Evolutionary conservation across 2,113 vertebrate species (phyloP), one percentile per base, ranked within the genome.

Genomic region (Chloropsis cyanopogon): DNA sequence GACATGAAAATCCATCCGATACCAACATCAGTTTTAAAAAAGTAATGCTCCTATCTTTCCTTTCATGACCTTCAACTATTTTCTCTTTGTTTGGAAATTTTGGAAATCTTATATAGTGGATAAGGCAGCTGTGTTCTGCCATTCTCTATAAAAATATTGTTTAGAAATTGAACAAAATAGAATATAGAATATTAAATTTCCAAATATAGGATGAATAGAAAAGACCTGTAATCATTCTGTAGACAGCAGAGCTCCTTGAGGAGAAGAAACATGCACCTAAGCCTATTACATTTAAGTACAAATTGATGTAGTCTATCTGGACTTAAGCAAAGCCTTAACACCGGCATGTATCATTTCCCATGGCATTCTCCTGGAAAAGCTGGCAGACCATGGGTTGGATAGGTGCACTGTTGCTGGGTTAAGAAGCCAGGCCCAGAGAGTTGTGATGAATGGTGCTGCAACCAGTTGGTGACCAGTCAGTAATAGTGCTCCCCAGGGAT

Each of bases 331-430:
- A 66, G 6, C 11, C 26, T 52, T 39, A 37, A 59, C 44, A 81
- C 7, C 2, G 1, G 15, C 16, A 16, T 28, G 8, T 16, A 25
- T 17, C 7, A 35, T 52, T 29, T 65, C 46, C 44, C 15, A n/a
- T 9, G 19, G 11, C 39, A 28, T 20, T 59, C 26, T 81, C 31
- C 59, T 24, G 37, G 23, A 52, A 65, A 73, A 42, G 37, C 44
- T 57, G 59, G 22, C 12, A 65, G 59, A 7, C 23, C 44, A 37
- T 6, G 5, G 14, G 18, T 50, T 44, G 37, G 22, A 50, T 37
- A 57, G 12, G 18, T 42, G 18, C 4, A 9, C 4, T 57, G 22
- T 33, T 0, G 0, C 31, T 80, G 42, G 2, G 3, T 37, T 44
- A 57, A 50, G 44, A 50, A 9, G 8, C 22, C 12, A 11, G 10